These are phyloP conservation scores for Linhomoeus sp. DNA, from an alignment of 2,888 invertebrate species.

Conservation along the genomic window DNA sequence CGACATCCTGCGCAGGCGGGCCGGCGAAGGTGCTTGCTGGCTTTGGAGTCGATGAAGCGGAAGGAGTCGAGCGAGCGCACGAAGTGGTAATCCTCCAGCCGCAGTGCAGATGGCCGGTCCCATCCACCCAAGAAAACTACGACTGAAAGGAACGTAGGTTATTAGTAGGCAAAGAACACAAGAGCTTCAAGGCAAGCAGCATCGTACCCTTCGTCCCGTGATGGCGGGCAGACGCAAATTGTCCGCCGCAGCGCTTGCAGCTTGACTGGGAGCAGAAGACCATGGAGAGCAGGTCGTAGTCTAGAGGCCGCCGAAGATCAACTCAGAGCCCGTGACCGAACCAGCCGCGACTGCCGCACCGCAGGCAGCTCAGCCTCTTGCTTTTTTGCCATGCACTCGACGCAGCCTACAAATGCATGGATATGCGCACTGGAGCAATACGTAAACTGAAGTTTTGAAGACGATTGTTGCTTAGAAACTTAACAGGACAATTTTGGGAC, in stretches of 20 bases:
- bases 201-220: too few relatives aligned
- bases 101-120: constrained; percentile 47
- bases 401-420: constrained; percentile 41
- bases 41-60: too few relatives aligned
- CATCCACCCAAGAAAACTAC: background rate
- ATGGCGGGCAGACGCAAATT: constrained; percentile 57
- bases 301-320: constrained; percentile 91
- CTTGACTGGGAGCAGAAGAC: constrained; percentile 80
- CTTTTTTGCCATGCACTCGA: constrained; percentile 67
- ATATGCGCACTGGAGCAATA: too few relatives aligned
- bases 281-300: constrained; percentile 91
- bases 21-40: too few relatives aligned
- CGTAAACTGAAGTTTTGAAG: too few relatives aligned
- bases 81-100: constrained; percentile 73
- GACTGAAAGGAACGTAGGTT: too few relatives aligned
- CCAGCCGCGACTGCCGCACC: constrained; percentile 58
- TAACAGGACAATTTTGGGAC: too few relatives aligned
- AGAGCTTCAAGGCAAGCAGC: too few relatives aligned
- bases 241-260: constrained; percentile 80
- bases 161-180: too few relatives aligned
- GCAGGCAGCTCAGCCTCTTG: constrained; percentile 45
- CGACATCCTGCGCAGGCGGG: too few relatives aligned
- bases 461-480: too few relatives aligned
- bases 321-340: constrained; percentile 62
- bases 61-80: constrained; percentile 1